A percentile compares a stretch with the other conserved stretches of the same genome.
Evolutionary conservation across 2,113 vertebrate species (phyloP).

Genomic region (Platysteira castanea): DNA sequence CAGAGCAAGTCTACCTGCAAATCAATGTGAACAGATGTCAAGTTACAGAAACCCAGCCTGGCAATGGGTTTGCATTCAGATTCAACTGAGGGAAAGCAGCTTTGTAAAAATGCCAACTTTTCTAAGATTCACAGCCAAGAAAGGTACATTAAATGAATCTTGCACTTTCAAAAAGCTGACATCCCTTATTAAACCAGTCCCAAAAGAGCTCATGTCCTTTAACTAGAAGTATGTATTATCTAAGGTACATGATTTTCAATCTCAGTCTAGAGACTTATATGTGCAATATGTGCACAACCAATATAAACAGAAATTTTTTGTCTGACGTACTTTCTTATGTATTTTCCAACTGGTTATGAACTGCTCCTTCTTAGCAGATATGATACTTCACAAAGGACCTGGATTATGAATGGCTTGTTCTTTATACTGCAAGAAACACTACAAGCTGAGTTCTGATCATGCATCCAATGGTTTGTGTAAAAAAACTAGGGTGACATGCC

Average conservation of each 20-base stretch:
- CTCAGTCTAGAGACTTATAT: not conserved
- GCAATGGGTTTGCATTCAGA: not conserved
- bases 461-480: not conserved
- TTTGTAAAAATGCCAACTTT: slow-evolving; percentile 21
- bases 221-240: not conserved
- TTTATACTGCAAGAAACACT: not conserved
- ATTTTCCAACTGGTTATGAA: not conserved
- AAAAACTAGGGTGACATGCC: not conserved
- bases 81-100: not conserved
- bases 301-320: not conserved
- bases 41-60: not conserved
- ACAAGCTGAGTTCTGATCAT: not conserved
- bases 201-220: not conserved
- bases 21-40: slow-evolving; percentile 36
- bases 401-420: not conserved
- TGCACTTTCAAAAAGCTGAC: not conserved
- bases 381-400: not conserved
- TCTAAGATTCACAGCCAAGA: not conserved
- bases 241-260: not conserved
- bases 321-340: not conserved
- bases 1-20: not conserved
- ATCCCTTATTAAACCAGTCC: not conserved
- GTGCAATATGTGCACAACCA: not conserved
- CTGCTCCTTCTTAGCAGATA: not conserved
- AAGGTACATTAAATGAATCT: not conserved